These are phyloP conservation scores for Scaptodrosophila latifasciaeformis DNA, from an alignment of 2,888 invertebrate species.

Conservation along the genomic window DNA sequence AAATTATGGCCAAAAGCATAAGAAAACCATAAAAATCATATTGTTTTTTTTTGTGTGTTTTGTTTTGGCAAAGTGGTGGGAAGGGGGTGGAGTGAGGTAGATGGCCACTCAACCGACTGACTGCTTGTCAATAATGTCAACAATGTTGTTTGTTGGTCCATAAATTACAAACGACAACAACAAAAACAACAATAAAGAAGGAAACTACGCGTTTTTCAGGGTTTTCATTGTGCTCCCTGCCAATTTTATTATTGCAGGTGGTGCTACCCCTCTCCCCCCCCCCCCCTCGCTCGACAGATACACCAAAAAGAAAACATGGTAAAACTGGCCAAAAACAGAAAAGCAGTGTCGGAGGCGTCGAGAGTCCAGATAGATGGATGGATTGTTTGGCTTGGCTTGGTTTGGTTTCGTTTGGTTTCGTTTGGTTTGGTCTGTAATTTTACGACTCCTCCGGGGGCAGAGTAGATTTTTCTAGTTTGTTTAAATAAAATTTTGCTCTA, in stretches of 20 bases:
- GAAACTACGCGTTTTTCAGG: conserved; percentile 3
- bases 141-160: conserved; percentile 65
- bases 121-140: conserved; percentile 66
- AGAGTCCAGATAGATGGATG: too few relatives aligned
- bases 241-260: conserved; percentile 41
- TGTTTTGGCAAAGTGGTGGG: not conserved
- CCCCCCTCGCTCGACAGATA: not conserved
- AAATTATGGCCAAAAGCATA: conserved; percentile 38
- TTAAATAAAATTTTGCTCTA: too few relatives aligned
- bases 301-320: too few relatives aligned
- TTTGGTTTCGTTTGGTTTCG: too few relatives aligned
- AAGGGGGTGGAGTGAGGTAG: not conserved
- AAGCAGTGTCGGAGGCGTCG: too few relatives aligned
- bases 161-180: conserved; percentile 47
- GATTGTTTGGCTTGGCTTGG: too few relatives aligned
- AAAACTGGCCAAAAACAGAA: too few relatives aligned
- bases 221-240: not conserved
- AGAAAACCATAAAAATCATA: too few relatives aligned
- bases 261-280: conserved; percentile 9
- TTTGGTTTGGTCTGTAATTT: too few relatives aligned
- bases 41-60: not conserved
- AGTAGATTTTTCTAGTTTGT: too few relatives aligned
- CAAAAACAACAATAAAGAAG: not conserved
- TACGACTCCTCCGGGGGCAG: too few relatives aligned
- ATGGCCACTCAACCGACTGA: not conserved